Percentiles rank a stretch among this genome's conserved stretches.
These are phyloP conservation scores for Genyomyrus donnyi DNA, from an alignment of 2,113 vertebrate genomes.

Conservation along the genomic window DNA sequence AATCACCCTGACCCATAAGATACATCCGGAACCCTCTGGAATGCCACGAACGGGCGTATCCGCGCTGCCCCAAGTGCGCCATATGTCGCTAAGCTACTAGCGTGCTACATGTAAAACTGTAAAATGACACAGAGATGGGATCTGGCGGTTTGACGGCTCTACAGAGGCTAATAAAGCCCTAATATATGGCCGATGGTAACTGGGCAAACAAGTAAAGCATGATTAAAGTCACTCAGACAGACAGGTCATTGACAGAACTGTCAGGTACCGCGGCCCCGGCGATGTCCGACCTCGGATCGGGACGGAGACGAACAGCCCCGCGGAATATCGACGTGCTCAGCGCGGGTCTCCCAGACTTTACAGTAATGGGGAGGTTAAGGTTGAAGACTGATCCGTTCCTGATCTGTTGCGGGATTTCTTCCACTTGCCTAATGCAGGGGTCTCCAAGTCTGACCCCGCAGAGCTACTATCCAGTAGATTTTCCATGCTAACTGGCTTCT, in stretches of 20 bases:
- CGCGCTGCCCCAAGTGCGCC: too few species aligned
- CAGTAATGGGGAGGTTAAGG: background rate
- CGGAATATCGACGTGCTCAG: background rate
- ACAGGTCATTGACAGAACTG: background rate
- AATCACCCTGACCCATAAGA: conserved; percentile 1
- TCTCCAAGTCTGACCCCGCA: background rate
- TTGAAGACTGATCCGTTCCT: background rate
- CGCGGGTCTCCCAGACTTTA: background rate
- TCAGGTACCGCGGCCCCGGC: background rate
- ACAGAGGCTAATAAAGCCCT: background rate
- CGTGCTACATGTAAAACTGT: background rate
- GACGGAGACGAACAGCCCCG: background rate
- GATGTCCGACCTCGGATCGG: background rate
- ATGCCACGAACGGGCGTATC: background rate
- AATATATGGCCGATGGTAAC: background rate
- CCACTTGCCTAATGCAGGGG: too few species aligned
- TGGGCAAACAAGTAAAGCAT: background rate
- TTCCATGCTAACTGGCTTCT: background rate
- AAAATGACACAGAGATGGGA: background rate
- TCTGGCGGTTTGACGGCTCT: background rate
- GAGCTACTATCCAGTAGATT: background rate
- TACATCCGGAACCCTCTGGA: background rate
- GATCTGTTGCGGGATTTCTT: background rate
- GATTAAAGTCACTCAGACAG: background rate
- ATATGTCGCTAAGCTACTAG: background rate